Conservation (phyloP, 2,888 invertebrate genomes). For the Clanis bilineata region DNA sequence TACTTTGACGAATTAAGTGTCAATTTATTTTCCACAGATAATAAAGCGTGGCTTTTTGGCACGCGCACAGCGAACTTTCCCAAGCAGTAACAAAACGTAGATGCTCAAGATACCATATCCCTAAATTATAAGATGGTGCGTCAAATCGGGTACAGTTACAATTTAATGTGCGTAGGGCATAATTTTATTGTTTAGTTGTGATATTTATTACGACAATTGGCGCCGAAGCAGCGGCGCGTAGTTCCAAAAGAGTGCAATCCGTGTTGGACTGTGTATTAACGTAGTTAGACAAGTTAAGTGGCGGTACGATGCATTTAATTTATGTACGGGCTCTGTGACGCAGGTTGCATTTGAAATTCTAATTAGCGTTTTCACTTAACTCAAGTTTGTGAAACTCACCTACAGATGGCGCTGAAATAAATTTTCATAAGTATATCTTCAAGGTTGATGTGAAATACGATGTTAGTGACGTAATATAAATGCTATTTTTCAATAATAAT, state of each 20-base stretch:
- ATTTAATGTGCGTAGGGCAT: slow-evolving; percentile 53
- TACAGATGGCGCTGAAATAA: slow-evolving; percentile 19
- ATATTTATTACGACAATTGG: slow-evolving; percentile 53
- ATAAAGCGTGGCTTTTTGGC: too few relatives aligned
- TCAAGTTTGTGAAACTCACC: slow-evolving; percentile 17
- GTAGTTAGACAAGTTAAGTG: slow-evolving; percentile 78
- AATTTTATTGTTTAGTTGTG: slow-evolving; percentile 74
- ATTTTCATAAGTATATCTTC: slow-evolving; percentile 1
- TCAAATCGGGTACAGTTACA: slow-evolving; percentile 53
- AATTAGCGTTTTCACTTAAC: slow-evolving; percentile 20
- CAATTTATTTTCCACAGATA: too few relatives aligned
- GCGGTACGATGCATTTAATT: slow-evolving; percentile 76
- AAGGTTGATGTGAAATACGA: slow-evolving; percentile 5
- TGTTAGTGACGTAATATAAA: slow-evolving; percentile 14
- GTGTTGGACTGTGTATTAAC: slow-evolving; percentile 63
- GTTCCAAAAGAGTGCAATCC: slow-evolving; percentile 72
- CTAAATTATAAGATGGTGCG: slow-evolving; percentile 66
- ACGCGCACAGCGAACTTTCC: too few relatives aligned
- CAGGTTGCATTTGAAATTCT: slow-evolving; percentile 43
- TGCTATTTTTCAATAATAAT: slow-evolving; percentile 14
- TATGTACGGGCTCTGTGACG: slow-evolving; percentile 49
- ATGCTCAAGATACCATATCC: slow-evolving; percentile 71
- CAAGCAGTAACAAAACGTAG: slow-evolving; percentile 49
- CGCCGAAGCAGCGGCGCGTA: slow-evolving; percentile 49
- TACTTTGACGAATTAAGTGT: too few relatives aligned